These are phyloP conservation scores for Drosophila burlai DNA, from an alignment of 1,140 invertebrate genomes.

Conservation along the genomic window DNA sequence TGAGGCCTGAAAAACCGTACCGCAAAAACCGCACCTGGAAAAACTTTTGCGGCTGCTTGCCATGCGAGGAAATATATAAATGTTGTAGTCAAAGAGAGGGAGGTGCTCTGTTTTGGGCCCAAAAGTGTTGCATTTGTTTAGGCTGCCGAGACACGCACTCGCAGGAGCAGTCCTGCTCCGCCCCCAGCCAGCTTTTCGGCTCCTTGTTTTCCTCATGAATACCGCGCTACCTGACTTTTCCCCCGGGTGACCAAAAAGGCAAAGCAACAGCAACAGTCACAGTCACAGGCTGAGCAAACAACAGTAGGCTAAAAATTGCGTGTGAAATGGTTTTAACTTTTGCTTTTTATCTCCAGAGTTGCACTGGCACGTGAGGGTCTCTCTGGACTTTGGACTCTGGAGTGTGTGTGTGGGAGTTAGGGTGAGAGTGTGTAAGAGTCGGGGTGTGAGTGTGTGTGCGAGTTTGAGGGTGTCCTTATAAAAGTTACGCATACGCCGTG, in stretches of 20 bases:
- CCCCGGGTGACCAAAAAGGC: slow-evolving; percentile 51
- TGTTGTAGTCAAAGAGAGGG: slow-evolving; percentile 56
- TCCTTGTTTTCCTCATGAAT: slow-evolving; percentile 11
- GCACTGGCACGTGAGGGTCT: slow-evolving; percentile 65
- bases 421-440: background rate
- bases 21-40: slow-evolving; percentile 63
- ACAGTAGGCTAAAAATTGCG: slow-evolving; percentile 77
- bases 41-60: slow-evolving; percentile 39
- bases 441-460: background rate
- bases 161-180: background rate
- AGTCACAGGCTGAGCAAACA: slow-evolving; percentile 36
- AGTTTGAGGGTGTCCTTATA: slow-evolving; percentile 43
- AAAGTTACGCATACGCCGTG: slow-evolving; percentile 75
- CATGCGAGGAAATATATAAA: slow-evolving; percentile 60
- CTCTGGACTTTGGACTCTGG: slow-evolving; percentile 20
- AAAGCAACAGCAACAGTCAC: slow-evolving; percentile 39
- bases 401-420: background rate
- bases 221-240: slow-evolving; percentile 45
- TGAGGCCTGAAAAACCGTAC: slow-evolving; percentile 45
- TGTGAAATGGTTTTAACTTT: slow-evolving; percentile 83
- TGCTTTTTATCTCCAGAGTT: slow-evolving; percentile 77
- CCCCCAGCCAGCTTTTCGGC: background rate
- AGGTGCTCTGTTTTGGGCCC: slow-evolving; percentile 33
- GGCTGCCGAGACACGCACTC: slow-evolving; percentile 59
- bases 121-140: slow-evolving; percentile 82